phyloP scores from a whole-genome alignment of 1,140 invertebrate species.

The Bombus consobrinus region DNA sequence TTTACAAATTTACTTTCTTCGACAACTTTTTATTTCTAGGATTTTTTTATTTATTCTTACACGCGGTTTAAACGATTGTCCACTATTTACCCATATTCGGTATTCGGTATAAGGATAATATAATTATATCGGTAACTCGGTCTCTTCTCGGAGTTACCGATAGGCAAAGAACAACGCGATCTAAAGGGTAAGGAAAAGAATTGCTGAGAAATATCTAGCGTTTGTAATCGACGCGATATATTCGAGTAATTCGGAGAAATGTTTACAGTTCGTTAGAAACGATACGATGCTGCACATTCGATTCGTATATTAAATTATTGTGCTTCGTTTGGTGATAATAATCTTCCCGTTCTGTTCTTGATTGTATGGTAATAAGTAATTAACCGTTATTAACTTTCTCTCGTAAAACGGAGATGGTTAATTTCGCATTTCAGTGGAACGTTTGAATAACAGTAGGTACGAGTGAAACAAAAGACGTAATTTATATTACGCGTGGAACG shows the following conservation, averaged over 20 bases:
- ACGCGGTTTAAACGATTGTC: too few relatives aligned
- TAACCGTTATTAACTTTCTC: constrained; percentile 6
- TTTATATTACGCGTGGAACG: too few relatives aligned
- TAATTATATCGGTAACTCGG: background rate
- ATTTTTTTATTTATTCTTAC: too few relatives aligned
- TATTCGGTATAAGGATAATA: too few relatives aligned
- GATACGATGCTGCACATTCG: background rate
- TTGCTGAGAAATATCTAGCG: too few relatives aligned
- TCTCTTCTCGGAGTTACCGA: background rate
- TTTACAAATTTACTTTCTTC: too few relatives aligned
- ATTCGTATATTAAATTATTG: background rate
- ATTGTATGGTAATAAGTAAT: background rate
- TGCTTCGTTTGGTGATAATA: background rate
- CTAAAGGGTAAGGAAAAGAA: background rate
- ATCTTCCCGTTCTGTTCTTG: background rate
- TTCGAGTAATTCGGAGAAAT: background rate
- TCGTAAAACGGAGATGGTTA: background rate
- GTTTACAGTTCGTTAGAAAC: background rate
- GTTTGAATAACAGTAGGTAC: too few relatives aligned
- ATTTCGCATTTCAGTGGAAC: background rate
- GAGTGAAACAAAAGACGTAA: background rate
- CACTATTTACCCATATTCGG: too few relatives aligned
- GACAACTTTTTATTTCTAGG: too few relatives aligned
- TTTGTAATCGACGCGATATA: background rate
- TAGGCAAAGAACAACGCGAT: too few relatives aligned